Evolutionary conservation across 2,113 vertebrate species (phyloP), one percentile per base, ranked within the genome.

Genomic region (Anoplopoma fimbria): DNA sequence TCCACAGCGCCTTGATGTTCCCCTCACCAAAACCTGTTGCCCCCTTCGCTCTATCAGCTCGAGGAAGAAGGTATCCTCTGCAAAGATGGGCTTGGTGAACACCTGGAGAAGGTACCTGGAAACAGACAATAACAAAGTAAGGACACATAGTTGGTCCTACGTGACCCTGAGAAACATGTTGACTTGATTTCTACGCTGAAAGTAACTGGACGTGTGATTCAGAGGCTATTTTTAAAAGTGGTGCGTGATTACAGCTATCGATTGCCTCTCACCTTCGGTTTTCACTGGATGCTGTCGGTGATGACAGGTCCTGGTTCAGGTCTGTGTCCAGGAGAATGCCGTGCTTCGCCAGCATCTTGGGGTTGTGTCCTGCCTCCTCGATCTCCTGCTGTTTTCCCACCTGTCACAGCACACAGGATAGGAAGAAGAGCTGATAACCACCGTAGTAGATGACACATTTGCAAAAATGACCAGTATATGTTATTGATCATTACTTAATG

Each of bases 1-100:
- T 94, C 98, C 98, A 99, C 69, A 99, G 93, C 0, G 98, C 98
- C 10, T 73, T 89, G 79, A 99, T 97, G 82, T 99, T 99, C 69
- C 97, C 97, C 40, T 98, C 97, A 0, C 98, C 98, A 0, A 99
- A 99, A 15, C 98, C 98, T 0, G 74, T 92, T 0, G 97, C 97
- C 17, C 97, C 40, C 90, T 92, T 1, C 98, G 95, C 88, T 99
- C 95, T 40, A 99, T 99, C 69, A 99, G 94, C 93, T 99, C 98
- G 65, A 99, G 91, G 91, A 98, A 99, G 91, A 99, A 97, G 0
- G 98, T 99, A 73, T 97, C 96, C 88, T 99, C 96, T 0, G 89
- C 79, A 42, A 99, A 99, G 75, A 99, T 87, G 69, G 97, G 97
- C 83, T 96, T 96, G 34, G 97, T 97, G 79, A 99, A 99, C 67